phyloP scores from a whole-genome alignment of 2,797 vertebrate species.

The Oophaga sylvatica region DNA sequence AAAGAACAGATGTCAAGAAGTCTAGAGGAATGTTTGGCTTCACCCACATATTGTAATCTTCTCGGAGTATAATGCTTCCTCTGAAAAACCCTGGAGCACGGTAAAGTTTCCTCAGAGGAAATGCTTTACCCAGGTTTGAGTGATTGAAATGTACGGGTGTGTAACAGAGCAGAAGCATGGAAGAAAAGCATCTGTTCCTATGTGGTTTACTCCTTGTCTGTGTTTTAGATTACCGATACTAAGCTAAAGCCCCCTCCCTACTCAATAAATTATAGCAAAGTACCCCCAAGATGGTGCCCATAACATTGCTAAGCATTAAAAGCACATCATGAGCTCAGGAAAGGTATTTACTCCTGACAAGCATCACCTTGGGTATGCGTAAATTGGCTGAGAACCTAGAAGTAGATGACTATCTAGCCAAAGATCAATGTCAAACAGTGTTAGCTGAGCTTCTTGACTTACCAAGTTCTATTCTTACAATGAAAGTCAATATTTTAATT shows the following conservation, averaged over 20 bases:
- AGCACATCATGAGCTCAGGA: background rate
- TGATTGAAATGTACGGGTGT: background rate
- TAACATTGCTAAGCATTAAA: background rate
- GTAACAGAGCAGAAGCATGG: background rate
- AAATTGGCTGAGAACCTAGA: too few relatives aligned
- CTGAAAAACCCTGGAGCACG: slow-evolving; percentile 18
- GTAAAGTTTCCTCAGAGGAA: slow-evolving; percentile 21
- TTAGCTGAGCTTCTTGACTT: background rate
- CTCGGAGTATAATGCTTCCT: slow-evolving; percentile 35
- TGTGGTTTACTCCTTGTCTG: background rate
- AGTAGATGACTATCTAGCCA: background rate
- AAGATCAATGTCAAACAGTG: background rate
- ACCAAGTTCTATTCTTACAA: too few relatives aligned
- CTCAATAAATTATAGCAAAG: background rate
- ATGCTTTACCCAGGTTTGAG: background rate
- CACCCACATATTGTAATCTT: slow-evolving; percentile 16
- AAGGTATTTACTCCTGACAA: background rate
- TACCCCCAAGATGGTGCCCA: background rate
- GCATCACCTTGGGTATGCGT: too few relatives aligned
- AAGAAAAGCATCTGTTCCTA: slow-evolving; percentile 13
- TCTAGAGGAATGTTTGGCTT: slow-evolving; percentile 13
- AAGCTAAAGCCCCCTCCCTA: background rate
- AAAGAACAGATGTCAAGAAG: slow-evolving; percentile 42
- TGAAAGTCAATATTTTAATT: too few relatives aligned
- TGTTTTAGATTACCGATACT: background rate